Percentiles rank a stretch among this genome's conserved stretches.
These are phyloP conservation scores for Paratilapia polleni DNA, from an alignment of 2,113 vertebrate genomes.

Conservation along the genomic window DNA sequence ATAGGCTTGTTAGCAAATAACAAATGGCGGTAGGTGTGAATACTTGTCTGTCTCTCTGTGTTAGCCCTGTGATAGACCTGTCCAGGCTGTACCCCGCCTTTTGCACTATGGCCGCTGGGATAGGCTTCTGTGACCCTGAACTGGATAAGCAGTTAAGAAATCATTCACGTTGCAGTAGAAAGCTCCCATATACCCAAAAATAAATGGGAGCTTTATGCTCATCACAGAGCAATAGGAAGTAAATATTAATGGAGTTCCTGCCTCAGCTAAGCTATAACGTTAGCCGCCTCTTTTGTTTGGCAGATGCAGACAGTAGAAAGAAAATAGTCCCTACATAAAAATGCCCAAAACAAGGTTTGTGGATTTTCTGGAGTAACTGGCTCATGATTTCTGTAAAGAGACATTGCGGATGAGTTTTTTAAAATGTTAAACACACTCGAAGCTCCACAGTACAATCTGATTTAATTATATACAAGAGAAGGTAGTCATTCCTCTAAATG, in stretches of 20 bases:
- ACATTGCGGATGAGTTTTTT: background rate
- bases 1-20: no score
- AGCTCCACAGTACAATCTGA: background rate
- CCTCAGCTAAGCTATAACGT: background rate
- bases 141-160: background rate
- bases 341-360: background rate
- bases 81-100: background rate
- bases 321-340: background rate
- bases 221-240: background rate
- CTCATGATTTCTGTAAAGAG: background rate
- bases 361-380: background rate
- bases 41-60: no score
- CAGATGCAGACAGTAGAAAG: background rate
- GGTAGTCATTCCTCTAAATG: no score
- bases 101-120: background rate
- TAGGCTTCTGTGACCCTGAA: background rate
- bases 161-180: no score
- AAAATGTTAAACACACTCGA: background rate
- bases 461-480: no score
- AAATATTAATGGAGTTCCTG: background rate
- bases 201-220: no score
- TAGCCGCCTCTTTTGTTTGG: background rate
- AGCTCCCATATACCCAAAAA: no score
- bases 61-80: background rate
- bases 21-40: no score